Conservation (phyloP, 2,797 vertebrate species). For the Psittacula derbiana region DNA sequence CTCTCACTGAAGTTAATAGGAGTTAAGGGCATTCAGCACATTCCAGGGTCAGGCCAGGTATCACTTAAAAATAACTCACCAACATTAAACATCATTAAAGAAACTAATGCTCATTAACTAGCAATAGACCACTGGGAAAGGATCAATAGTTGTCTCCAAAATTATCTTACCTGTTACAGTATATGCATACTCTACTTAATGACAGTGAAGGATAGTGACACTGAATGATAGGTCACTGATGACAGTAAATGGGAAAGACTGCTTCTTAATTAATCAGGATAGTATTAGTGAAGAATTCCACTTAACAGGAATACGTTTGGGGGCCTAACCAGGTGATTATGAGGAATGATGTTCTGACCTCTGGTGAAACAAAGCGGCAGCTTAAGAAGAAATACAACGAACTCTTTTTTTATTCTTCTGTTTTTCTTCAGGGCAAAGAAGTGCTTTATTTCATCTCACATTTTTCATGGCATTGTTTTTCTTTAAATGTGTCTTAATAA, state of each 20-base stretch:
- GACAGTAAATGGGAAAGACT: slow-evolving; percentile 36
- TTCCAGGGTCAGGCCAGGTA: slow-evolving; percentile 62
- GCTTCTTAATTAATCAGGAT: slow-evolving; percentile 63
- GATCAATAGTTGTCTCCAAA: slow-evolving; percentile 59
- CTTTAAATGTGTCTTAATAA: neutral
- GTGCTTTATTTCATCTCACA: neutral
- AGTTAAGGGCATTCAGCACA: slow-evolving; percentile 48
- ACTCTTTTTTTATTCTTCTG: neutral
- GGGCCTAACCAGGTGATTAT: slow-evolving; percentile 47
- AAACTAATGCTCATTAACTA: slow-evolving; percentile 68
- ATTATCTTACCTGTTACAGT: slow-evolving; percentile 51
- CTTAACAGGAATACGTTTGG: slow-evolving; percentile 37
- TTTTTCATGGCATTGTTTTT: neutral
- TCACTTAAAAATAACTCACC: slow-evolving; percentile 69
- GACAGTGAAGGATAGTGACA: slow-evolving; percentile 54
- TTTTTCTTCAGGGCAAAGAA: neutral
- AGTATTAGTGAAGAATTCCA: slow-evolving; percentile 56
- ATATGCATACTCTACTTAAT: slow-evolving; percentile 45
- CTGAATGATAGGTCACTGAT: slow-evolving; percentile 61
- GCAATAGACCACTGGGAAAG: slow-evolving; percentile 58
- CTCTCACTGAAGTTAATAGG: slow-evolving; percentile 21
- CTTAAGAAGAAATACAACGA: neutral
- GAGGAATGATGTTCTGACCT: slow-evolving; percentile 36
- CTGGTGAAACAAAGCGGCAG: neutral
- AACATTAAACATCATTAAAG: slow-evolving; percentile 68